Base-by-base conservation (phyloP, 2,797 vertebrate genomes). In the Mallotus villosus region DNA sequence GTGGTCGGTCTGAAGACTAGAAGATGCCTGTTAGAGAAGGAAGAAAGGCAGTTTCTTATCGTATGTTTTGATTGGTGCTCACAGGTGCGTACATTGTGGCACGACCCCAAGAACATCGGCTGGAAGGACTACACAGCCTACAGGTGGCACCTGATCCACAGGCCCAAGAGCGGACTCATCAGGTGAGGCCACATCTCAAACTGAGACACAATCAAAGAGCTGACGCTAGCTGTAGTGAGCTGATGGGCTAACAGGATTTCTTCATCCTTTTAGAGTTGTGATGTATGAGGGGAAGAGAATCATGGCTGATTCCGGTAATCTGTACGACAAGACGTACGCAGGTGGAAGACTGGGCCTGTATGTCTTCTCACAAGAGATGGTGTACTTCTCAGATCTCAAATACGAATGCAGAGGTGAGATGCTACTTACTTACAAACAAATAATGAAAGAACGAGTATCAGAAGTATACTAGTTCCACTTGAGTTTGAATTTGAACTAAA, bases 81-180 rank as follows among this genome's bases (percentile, higher is more conserved):
- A 4, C 78, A 99, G 98, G 97, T 99, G 29, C 95, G 95, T 65
- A 98, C 97, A 73, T 74, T 99, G 87, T 99, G 98, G 98, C 97
- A 99, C 25, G 98, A 99, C 89, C 97, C 97, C 76, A 97, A 95
- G 87, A 95, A 98, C 81, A 96, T 95, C 63, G 98, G 98, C 86
- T 99, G 98, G 98, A 99, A 99, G 85, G 98, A 99, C 86, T 99
- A 96, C 84, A 99, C 97, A 2, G 97, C 98, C 73, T 99, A 99
- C 92, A 98, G 98, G 90, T 98, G 97, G 98, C 95, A 95, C 73
- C 94, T 99, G 79, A 95, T 91, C 86, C 98, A 99, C 80, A 96
- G 97, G 91, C 98, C 98, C 82, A 99, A 97, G 93, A 95, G 92
- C 7, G 98, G 98, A 75, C 98, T 93, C 75, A 99, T 99, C 86